Conservation (phyloP, 2,113 vertebrate genomes). For the Cephalopholis sonnerati region DNA sequence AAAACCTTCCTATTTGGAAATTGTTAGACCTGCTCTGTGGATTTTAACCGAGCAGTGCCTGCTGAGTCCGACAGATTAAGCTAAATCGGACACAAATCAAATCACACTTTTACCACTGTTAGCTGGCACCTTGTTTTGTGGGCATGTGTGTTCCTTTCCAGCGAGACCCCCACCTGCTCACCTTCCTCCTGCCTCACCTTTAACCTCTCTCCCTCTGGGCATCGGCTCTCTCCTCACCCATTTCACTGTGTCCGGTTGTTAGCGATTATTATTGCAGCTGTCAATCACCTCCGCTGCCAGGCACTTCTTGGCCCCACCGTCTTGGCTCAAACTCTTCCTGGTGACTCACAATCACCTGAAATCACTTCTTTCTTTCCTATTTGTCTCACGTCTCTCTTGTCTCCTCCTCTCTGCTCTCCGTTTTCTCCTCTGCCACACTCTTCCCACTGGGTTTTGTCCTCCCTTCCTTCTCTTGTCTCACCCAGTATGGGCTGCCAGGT, state of each 20-base stretch:
- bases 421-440: neutral
- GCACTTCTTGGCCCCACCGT: slow-evolving; percentile 15
- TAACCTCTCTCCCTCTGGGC: slow-evolving; percentile 46
- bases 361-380: slow-evolving; percentile 40
- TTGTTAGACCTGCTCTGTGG: neutral
- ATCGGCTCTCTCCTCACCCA: slow-evolving; percentile 25
- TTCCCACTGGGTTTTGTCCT: slow-evolving; percentile 4
- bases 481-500: slow-evolving; percentile 58
- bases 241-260: slow-evolving; percentile 73
- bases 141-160: slow-evolving; percentile 40
- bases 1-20: neutral
- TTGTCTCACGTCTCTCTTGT: neutral
- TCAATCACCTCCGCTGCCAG: slow-evolving; percentile 74
- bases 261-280: slow-evolving; percentile 80
- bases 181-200: slow-evolving; percentile 70
- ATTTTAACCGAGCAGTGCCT: neutral
- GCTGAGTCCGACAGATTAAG: slow-evolving; percentile 29
- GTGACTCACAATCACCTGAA: slow-evolving; percentile 41
- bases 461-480: neutral
- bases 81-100: slow-evolving; percentile 60
- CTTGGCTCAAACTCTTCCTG: slow-evolving; percentile 22
- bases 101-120: slow-evolving; percentile 63
- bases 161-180: slow-evolving; percentile 56
- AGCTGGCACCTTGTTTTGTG: slow-evolving; percentile 47
- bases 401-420: neutral